A percentile compares a stretch with the other conserved stretches of the same genome.
Conservation (phyloP, 2,797 vertebrate species). For the Cephalopachus bancanus region DNA sequence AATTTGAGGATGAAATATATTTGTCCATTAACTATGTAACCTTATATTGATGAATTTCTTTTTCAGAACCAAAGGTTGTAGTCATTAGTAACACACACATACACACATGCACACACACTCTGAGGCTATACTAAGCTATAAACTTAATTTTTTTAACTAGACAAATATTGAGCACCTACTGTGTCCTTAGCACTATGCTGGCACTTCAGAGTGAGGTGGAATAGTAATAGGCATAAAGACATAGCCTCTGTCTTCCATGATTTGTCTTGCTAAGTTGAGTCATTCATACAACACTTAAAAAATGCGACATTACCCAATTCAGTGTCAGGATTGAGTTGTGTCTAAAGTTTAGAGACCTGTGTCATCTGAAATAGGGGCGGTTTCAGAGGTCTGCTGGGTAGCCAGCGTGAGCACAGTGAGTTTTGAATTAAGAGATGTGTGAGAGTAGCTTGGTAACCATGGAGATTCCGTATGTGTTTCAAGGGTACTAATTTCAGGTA, state of each 20-base stretch:
- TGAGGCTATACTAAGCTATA: background rate
- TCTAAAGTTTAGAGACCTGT: constrained; percentile 16
- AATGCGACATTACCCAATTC: background rate
- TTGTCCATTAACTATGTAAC: background rate
- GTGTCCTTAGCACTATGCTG: background rate
- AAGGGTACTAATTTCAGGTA: background rate
- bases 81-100: background rate
- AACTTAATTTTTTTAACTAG: background rate
- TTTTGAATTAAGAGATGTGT: background rate
- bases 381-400: background rate
- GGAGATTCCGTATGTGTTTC: constrained; percentile 1
- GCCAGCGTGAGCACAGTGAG: background rate
- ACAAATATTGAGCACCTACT: background rate
- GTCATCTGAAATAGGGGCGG: background rate
- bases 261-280: background rate
- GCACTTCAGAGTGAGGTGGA: constrained; percentile 5
- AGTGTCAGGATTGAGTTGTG: constrained; percentile 23
- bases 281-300: background rate
- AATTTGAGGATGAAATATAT: constrained; percentile 44
- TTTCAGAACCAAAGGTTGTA: constrained; percentile 36
- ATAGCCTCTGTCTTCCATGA: background rate
- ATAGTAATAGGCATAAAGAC: background rate
- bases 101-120: background rate
- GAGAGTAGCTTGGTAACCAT: background rate
- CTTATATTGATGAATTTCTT: constrained; percentile 33